These are phyloP conservation scores for Coleophora flavipennella DNA, from an alignment of 2,888 invertebrate genomes.

Conservation along the genomic window DNA sequence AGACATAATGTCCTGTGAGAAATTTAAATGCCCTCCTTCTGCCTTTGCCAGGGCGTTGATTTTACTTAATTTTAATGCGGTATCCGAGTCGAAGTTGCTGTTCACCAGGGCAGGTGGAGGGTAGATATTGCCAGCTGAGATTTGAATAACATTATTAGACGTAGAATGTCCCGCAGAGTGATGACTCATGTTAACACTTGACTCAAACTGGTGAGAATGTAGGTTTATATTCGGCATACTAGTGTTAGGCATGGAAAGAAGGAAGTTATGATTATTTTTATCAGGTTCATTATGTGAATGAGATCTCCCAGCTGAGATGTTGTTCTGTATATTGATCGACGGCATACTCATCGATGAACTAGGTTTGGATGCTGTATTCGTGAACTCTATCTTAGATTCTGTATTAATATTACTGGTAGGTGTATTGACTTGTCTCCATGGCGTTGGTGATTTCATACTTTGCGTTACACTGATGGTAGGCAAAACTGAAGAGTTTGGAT, in stretches of 20 bases:
- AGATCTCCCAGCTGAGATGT: slow-evolving; percentile 32
- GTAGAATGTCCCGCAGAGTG: slow-evolving; percentile 50
- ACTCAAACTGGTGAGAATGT: slow-evolving; percentile 58
- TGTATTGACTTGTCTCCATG: slow-evolving; percentile 54
- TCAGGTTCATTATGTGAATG: slow-evolving; percentile 46
- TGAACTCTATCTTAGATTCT: slow-evolving; percentile 53
- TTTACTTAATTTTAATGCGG: slow-evolving; percentile 60
- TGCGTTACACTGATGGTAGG: slow-evolving; percentile 66
- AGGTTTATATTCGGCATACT: slow-evolving; percentile 38
- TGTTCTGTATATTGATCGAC: slow-evolving; percentile 46
- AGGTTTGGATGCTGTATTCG: slow-evolving; percentile 46
- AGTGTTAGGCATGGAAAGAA: slow-evolving; percentile 45
- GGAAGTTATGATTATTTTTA: slow-evolving; percentile 51
- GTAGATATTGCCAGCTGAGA: slow-evolving; percentile 62
- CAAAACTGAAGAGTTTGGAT: slow-evolving; percentile 39
- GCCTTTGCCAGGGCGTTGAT: slow-evolving; percentile 62
- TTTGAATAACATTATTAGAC: slow-evolving; percentile 62
- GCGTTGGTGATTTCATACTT: slow-evolving; percentile 59
- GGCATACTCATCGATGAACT: slow-evolving; percentile 33
- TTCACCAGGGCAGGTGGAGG: slow-evolving; percentile 51
- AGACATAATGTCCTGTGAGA: slow-evolving; percentile 64
- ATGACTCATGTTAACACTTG: slow-evolving; percentile 48
- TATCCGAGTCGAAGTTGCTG: slow-evolving; percentile 60
- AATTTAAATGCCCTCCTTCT: slow-evolving; percentile 62
- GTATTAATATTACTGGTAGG: slow-evolving; percentile 26